Evolutionary conservation across 2,113 vertebrate species (phyloP).

Genomic region (Tricholaema leucomelas): DNA sequence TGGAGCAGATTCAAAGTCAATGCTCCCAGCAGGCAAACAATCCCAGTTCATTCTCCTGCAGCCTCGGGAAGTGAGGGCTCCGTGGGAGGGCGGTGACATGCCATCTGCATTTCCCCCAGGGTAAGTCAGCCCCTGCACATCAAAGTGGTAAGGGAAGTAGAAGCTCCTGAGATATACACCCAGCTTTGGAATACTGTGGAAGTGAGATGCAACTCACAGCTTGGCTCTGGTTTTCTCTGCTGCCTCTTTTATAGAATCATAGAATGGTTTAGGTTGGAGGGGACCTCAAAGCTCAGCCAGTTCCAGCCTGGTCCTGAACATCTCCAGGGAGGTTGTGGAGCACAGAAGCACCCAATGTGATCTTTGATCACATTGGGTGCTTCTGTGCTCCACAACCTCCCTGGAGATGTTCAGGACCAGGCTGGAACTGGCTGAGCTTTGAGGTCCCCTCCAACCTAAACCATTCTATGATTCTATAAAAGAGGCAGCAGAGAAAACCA

Average conservation of each 20-base stretch:
- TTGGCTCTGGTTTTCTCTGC: not conserved
- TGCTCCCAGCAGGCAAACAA: not conserved
- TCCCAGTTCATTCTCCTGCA: not conserved
- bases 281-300: too few species aligned
- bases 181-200: not conserved
- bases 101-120: fast-evolving
- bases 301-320: too few species aligned
- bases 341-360: too few species aligned
- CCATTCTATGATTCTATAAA: too few species aligned
- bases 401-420: too few species aligned
- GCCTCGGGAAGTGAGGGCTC: not conserved
- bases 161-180: not conserved
- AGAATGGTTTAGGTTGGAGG: too few species aligned
- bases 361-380: too few species aligned
- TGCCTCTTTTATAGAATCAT: not conserved
- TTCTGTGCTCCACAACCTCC: too few species aligned
- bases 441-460: too few species aligned
- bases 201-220: not conserved
- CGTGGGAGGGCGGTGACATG: not conserved
- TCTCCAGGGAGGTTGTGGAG: too few species aligned
- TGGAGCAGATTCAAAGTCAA: not conserved
- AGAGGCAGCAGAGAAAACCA: not conserved
- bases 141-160: not conserved
- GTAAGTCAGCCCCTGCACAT: not conserved
- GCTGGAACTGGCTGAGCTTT: too few species aligned